Conservation (phyloP, 2,888 invertebrate species). For the Stenoptilia bipunctidactyla region DNA sequence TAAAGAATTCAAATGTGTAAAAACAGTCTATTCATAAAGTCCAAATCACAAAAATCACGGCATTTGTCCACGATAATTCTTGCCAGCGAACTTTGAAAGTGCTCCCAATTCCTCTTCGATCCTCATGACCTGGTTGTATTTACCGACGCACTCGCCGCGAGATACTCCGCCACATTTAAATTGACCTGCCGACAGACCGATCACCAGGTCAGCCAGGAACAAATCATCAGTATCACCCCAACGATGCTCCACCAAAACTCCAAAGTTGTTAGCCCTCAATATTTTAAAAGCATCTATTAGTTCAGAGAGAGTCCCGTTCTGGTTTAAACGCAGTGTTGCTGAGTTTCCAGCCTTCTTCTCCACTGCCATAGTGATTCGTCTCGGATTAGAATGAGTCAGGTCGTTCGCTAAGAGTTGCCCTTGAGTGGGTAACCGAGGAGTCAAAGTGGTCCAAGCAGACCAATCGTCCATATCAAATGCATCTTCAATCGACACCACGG, state of each 20-base stretch:
- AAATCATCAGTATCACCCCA: constrained; percentile 99
- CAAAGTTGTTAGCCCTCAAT: constrained; percentile 96
- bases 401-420: constrained; percentile 94
- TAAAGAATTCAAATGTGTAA: too few relatives aligned
- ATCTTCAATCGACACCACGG: constrained; percentile 95
- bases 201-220: constrained; percentile 97
- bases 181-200: constrained; percentile 97
- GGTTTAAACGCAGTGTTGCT: constrained; percentile 93
- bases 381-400: constrained; percentile 91
- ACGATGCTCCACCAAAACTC: constrained; percentile 58
- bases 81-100: constrained; percentile 92
- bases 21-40: too few relatives aligned
- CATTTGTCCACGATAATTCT: constrained; percentile 82
- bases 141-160: constrained; percentile 94
- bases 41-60: too few relatives aligned
- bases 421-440: constrained; percentile 67
- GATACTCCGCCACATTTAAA: constrained; percentile 98
- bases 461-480: constrained; percentile 98
- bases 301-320: constrained; percentile 96
- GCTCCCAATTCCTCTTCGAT: constrained; percentile 97
- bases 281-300: constrained; percentile 94
- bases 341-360: constrained; percentile 97
- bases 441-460: constrained; percentile 91
- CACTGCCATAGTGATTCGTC: constrained; percentile 89
- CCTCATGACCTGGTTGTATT: constrained; percentile 97